Evolutionary conservation across 1,140 invertebrate genomes (phyloP).

Genomic region (Uloborus diversus): DNA sequence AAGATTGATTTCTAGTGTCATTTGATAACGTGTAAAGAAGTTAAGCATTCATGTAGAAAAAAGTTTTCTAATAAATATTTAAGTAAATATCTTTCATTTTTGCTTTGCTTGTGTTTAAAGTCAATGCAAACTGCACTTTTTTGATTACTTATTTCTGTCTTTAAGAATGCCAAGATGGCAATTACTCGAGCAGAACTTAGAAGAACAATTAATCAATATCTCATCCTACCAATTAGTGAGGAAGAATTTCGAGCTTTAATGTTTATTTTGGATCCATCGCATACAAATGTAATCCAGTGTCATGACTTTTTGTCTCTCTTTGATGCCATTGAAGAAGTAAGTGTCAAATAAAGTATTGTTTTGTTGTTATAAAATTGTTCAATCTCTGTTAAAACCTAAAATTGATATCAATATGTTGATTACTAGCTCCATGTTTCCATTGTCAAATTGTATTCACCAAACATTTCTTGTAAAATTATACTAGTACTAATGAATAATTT

Average conservation of each 20-base stretch:
- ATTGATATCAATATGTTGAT: neutral
- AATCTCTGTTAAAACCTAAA: neutral
- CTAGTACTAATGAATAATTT: neutral
- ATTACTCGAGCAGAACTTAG: conserved; percentile 29
- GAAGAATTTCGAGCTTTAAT: conserved; percentile 32
- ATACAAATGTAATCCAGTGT: conserved; percentile 34
- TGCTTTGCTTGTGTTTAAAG: too few species aligned
- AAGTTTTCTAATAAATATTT: neutral
- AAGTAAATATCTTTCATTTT: too few species aligned
- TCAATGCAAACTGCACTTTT: too few species aligned
- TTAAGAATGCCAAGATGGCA: neutral
- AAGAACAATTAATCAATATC: conserved; percentile 15
- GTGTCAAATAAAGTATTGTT: neutral
- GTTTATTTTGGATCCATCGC: conserved; percentile 31
- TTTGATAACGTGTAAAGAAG: too few species aligned
- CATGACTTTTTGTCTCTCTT: conserved; percentile 18
- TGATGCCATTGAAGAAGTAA: neutral
- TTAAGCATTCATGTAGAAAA: too few species aligned
- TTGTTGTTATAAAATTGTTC: neutral
- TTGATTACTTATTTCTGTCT: too few species aligned
- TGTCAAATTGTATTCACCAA: neutral
- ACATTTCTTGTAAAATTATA: neutral
- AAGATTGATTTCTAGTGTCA: too few species aligned
- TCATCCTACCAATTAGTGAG: conserved; percentile 10
- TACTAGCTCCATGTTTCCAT: neutral